Percentiles rank a stretch among this genome's conserved stretches.
Evolutionary conservation across 1,140 invertebrate species (phyloP).

Genomic region (Drosophila guanche): DNA sequence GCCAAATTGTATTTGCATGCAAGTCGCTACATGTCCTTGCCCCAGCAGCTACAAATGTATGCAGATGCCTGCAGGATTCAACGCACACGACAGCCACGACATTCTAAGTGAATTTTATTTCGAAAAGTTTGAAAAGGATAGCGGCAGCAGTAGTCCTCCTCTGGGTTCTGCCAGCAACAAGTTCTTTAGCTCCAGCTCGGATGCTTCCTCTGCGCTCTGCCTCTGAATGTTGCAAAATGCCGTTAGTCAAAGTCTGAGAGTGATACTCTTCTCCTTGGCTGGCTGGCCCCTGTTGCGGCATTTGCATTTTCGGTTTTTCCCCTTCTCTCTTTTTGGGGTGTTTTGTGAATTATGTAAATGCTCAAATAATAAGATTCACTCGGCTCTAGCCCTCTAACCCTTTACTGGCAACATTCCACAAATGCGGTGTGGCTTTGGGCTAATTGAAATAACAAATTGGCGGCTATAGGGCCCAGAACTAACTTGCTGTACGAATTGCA

Average conservation of each 20-base stretch:
- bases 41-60: slow-evolving; percentile 77
- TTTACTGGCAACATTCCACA: neutral
- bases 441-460: slow-evolving; percentile 76
- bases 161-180: slow-evolving; percentile 6
- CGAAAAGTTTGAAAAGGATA: slow-evolving; percentile 78
- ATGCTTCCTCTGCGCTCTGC: slow-evolving; percentile 36
- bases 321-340: slow-evolving; percentile 33
- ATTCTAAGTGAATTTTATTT: slow-evolving; percentile 81
- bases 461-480: slow-evolving; percentile 21
- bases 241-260: slow-evolving; percentile 37
- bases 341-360: slow-evolving; percentile 76
- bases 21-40: slow-evolving; percentile 67
- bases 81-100: slow-evolving; percentile 79
- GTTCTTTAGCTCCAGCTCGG: neutral
- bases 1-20: slow-evolving; percentile 80
- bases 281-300: slow-evolving; percentile 28
- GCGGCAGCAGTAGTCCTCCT: slow-evolving; percentile 5
- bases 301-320: slow-evolving; percentile 68
- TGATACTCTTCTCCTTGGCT: slow-evolving; percentile 1
- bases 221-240: slow-evolving; percentile 64
- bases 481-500: slow-evolving; percentile 1
- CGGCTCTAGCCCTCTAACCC: slow-evolving; percentile 23
- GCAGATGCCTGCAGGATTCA: slow-evolving; percentile 72
- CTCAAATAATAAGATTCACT: slow-evolving; percentile 64
- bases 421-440: slow-evolving; percentile 54